phyloP scores from a whole-genome alignment of 2,797 vertebrate genomes.

The Prionace glauca region DNA sequence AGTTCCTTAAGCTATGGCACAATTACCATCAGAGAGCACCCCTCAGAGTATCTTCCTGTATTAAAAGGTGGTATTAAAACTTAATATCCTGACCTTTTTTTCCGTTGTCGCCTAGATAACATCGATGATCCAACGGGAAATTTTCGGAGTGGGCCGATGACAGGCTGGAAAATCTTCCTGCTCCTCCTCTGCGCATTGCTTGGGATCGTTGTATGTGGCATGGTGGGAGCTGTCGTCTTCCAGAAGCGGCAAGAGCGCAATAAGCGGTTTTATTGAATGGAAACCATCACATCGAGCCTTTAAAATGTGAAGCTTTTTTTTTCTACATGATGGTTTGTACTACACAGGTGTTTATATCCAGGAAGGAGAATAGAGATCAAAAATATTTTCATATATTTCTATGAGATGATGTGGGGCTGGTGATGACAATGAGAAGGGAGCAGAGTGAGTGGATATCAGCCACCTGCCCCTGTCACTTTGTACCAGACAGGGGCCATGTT shows the following conservation, averaged over 20 bases:
- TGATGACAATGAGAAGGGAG: neutral
- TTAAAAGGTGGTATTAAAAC: neutral
- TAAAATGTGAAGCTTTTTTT: slow-evolving; percentile 49
- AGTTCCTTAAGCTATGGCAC: neutral
- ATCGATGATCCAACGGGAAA: slow-evolving; percentile 92
- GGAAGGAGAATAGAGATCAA: slow-evolving; percentile 57
- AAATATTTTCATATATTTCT: slow-evolving; percentile 64
- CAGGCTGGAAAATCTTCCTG: slow-evolving; percentile 93
- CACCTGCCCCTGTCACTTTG: neutral
- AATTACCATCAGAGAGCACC: neutral
- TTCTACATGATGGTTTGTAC: slow-evolving; percentile 53
- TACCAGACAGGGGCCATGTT: neutral
- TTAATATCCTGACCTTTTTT: neutral
- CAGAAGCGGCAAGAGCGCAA: slow-evolving; percentile 95
- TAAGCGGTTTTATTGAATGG: slow-evolving; percentile 86
- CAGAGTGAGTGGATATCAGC: neutral
- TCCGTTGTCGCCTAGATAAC: slow-evolving; percentile 65
- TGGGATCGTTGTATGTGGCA: slow-evolving; percentile 86
- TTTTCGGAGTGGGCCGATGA: slow-evolving; percentile 85
- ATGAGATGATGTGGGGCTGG: slow-evolving; percentile 3
- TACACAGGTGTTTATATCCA: slow-evolving; percentile 47
- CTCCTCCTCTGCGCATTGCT: slow-evolving; percentile 85
- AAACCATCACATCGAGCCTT: neutral
- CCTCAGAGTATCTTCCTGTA: neutral
- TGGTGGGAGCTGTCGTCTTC: slow-evolving; percentile 93